Base-by-base conservation (phyloP, 1,140 invertebrate species). In the Dendrolimus punctatus region DNA sequence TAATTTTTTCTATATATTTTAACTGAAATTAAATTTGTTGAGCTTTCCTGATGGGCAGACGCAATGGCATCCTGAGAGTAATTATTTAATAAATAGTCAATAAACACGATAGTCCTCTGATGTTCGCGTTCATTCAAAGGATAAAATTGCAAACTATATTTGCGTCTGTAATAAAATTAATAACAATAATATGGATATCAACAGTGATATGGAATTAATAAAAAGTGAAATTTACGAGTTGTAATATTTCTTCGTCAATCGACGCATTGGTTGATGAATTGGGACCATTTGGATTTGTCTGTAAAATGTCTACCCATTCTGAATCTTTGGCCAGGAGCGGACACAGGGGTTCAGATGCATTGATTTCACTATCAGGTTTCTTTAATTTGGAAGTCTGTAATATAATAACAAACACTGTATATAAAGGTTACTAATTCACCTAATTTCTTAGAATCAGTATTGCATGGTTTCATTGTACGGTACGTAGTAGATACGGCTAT, bases 311-410 rank as follows among this genome's bases (percentile, higher is more conserved):
- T 40, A 80, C 70, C 80, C 80, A 83, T 66, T 80, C 80, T 2
- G 80, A 83, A 61, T 83, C 80, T 66, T 83, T 83, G 5, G 80
- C 80, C 56, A 73, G 37, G 39, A 83, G 55, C 7, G 76, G 64
- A 48, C 68, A 75, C 9, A 57, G 42, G 4, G 60, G 59, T 60
- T 65, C 51, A 49, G 46, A n/a, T 55, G 46, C 37, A 45, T 65
- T 60, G 9, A 53, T 56, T 39, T 63, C 51, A 37, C 61, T 51
- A 40, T 56, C 55, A 37, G 52, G 46, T 46, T 36, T 50, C 36
- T 56, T 66, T 7, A 45, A 48, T 39, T 55, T 67, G 39, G 51
- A 49, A 38, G 45, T 62, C 71, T 76, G 60, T 39, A 74, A 72
- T 49, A 46, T 45, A 40, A 8, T 42, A 39, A n/a, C 39, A 39